Conservation (phyloP, 1,140 invertebrate species). For the Diabrotica virgifera region DNA sequence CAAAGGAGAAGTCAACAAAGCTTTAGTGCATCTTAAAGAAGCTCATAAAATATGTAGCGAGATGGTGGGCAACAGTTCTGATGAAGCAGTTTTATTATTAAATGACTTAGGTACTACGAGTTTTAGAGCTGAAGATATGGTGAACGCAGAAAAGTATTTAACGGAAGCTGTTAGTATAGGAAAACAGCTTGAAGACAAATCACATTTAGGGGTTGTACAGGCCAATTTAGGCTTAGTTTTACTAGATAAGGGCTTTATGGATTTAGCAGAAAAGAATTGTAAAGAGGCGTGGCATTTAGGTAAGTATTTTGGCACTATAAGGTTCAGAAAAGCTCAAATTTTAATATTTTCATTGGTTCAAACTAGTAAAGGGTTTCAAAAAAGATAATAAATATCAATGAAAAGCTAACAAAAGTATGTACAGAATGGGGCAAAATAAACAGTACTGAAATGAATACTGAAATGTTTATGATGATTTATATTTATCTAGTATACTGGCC, state of each 20-base stretch:
- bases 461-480: too few species aligned
- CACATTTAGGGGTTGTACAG: constrained; percentile 69
- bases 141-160: constrained; percentile 69
- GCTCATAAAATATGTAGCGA: constrained; percentile 66
- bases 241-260: constrained; percentile 65
- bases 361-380: too few species aligned
- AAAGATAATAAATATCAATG: too few species aligned
- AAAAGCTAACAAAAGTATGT: too few species aligned
- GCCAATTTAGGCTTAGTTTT: constrained; percentile 82
- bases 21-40: constrained; percentile 64
- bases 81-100: constrained; percentile 73
- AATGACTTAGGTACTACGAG: constrained; percentile 82
- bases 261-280: constrained; percentile 71
- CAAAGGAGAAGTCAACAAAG: constrained; percentile 60
- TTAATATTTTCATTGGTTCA: too few species aligned
- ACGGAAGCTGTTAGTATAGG: constrained; percentile 69
- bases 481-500: too few species aligned
- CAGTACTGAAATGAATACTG: too few species aligned
- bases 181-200: constrained; percentile 59
- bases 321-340: too few species aligned
- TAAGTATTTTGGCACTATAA: constrained; percentile 46
- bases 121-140: constrained; percentile 62
- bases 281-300: constrained; percentile 66
- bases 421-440: too few species aligned
- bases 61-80: constrained; percentile 63